Base-by-base conservation (phyloP, 2,888 invertebrate genomes). In the Pediacus dermestoides region DNA sequence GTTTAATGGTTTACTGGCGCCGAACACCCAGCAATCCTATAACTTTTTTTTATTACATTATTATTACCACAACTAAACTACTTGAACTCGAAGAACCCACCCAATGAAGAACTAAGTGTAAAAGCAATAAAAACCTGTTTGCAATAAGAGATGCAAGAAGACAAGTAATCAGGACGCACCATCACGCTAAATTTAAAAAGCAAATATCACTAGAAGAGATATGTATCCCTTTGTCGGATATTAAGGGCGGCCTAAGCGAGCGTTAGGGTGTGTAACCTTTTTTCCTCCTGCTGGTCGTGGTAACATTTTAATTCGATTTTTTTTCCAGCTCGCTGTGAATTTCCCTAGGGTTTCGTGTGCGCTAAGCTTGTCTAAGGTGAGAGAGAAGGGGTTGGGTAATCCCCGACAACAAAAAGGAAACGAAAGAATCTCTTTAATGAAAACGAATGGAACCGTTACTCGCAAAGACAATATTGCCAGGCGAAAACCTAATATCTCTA, bases 381-480 rank as follows among this genome's bases (percentile, higher is more conserved):
- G 53, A 48, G 48, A 28, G 10, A 49, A 45, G 53, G 53, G 50
- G 48, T 50, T 50, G 48, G 34, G 49, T 48, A 52, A 52, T 50
- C 50, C 49, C 32, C 39, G 44, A 38, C 48, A 50, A 50, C 53
- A 46, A 44, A 49, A 57, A 56, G 49, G 54, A 45, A 53, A 55
- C 50, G 56, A 47, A 58, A 48, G 53, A 58, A 58, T 57, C 53
- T 58, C 52, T 55, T 54, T 60, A 60, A 60, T 60, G 60, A 60
- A 57, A 60, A 60, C 58, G 60, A 59, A 60, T 60, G 58, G 51
- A 44, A 46, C 47, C 52, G 52, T 46, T 52, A 50, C 50, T 52
- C 46, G 47, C 52, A 54, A 56, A 60, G 56, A 58, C 58, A 60
- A 58, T 60, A 58, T 58, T 52, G 53, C 52, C n/a, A 45, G 45